Evolutionary conservation across 2,113 vertebrate genomes (phyloP).

Genomic region (Cynopterus brachyotis): DNA sequence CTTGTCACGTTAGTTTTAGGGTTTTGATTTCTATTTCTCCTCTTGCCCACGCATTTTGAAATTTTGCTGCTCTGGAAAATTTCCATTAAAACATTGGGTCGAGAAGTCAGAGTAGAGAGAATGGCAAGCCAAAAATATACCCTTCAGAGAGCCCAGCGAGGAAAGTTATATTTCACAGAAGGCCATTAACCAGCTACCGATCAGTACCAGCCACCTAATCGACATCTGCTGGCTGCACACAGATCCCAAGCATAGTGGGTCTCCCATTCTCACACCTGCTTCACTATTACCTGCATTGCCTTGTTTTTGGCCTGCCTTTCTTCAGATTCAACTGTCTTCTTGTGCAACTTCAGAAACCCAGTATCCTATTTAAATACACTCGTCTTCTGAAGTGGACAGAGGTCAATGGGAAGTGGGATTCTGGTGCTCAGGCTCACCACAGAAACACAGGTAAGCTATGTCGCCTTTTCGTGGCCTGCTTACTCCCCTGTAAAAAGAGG

Average conservation of each 20-base stretch:
- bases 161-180: neutral
- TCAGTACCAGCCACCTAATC: neutral
- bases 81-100: neutral
- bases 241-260: neutral
- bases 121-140: neutral
- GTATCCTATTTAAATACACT: neutral
- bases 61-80: constrained; percentile 15
- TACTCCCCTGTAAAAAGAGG: neutral
- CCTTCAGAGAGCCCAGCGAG: neutral
- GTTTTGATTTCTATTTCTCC: neutral
- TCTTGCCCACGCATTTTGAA: neutral
- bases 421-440: neutral
- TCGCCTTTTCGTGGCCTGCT: neutral
- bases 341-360: neutral
- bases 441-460: neutral
- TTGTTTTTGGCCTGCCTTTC: neutral
- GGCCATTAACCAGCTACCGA: neutral
- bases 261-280: neutral
- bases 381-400: neutral
- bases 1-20: neutral
- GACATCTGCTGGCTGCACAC: neutral
- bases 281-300: neutral
- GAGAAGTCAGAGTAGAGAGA: neutral
- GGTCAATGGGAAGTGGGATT: neutral
- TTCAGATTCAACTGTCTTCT: neutral